Conservation (phyloP, 2,888 invertebrate species). For the Pachycephus smyrnensis region DNA sequence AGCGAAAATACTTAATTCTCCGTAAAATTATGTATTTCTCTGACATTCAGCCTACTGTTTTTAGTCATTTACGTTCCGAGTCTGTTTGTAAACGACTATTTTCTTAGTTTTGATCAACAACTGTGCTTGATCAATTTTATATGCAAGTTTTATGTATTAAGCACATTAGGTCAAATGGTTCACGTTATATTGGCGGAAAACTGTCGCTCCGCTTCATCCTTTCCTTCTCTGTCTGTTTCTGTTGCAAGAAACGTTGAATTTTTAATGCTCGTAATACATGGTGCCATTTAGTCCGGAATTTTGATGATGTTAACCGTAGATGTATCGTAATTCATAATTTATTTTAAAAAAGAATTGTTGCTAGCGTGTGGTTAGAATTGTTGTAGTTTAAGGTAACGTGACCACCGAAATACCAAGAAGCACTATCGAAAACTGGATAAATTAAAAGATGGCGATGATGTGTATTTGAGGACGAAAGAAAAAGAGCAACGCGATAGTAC, state of each 20-base stretch:
- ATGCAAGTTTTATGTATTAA: too few species aligned
- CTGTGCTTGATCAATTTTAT: too few species aligned
- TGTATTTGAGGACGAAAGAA: too few species aligned
- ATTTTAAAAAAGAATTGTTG: slow-evolving; percentile 14
- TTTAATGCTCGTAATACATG: neutral
- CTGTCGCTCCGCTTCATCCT: too few species aligned
- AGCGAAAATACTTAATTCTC: slow-evolving; percentile 17
- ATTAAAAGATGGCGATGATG: too few species aligned
- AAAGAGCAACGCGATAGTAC: too few species aligned
- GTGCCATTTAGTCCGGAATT: neutral
- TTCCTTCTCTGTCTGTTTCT: neutral
- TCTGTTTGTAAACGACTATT: too few species aligned
- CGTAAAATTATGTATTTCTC: slow-evolving; percentile 14
- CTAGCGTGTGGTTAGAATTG: slow-evolving; percentile 19
- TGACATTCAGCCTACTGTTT: neutral
- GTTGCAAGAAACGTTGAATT: neutral
- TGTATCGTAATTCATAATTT: neutral
- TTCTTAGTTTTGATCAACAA: too few species aligned
- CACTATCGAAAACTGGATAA: neutral
- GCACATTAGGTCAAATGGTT: too few species aligned
- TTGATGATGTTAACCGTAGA: slow-evolving; percentile 1
- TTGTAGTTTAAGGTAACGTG: slow-evolving; percentile 6
- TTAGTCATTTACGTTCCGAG: too few species aligned
- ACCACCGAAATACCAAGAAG: neutral
- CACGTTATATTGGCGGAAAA: too few species aligned